Evolutionary conservation across 1,140 invertebrate genomes (phyloP).

Genomic region (Globodera ellingtonae): DNA sequence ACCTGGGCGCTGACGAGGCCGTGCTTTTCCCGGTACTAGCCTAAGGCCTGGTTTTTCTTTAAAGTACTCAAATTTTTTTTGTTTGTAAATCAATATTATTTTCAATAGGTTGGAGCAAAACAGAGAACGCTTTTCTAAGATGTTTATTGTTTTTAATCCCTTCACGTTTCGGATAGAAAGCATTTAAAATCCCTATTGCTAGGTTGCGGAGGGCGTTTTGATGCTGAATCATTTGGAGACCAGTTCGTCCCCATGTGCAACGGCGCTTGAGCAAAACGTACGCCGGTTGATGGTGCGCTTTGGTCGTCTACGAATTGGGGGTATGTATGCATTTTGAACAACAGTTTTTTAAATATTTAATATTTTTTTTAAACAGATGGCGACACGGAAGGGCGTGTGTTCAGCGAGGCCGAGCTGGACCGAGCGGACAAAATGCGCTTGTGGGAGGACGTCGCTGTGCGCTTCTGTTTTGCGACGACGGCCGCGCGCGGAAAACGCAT

Average conservation of each 20-base stretch:
- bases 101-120: too few species aligned
- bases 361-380: constrained; percentile 8
- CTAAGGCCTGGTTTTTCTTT: constrained; percentile 7
- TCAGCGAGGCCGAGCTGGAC: constrained; percentile 33
- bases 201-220: constrained; percentile 42
- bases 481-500: constrained; percentile 31
- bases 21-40: constrained; percentile 41
- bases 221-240: constrained; percentile 42
- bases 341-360: background rate
- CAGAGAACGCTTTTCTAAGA: too few species aligned
- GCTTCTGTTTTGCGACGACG: constrained; percentile 46
- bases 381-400: constrained; percentile 19
- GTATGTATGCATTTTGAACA: background rate
- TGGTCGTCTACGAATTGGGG: constrained; percentile 23
- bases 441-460: constrained; percentile 42
- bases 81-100: too few species aligned
- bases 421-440: constrained; percentile 14
- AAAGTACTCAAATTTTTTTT: constrained; percentile 8
- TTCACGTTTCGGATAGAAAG: too few species aligned
- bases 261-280: constrained; percentile 35
- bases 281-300: constrained; percentile 21
- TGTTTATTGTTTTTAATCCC: too few species aligned
- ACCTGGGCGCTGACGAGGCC: constrained; percentile 42
- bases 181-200: constrained; percentile 14
- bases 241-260: constrained; percentile 25